Evolutionary conservation across 2,113 vertebrate species (phyloP).

Genomic region (Lamprologus sp.): DNA sequence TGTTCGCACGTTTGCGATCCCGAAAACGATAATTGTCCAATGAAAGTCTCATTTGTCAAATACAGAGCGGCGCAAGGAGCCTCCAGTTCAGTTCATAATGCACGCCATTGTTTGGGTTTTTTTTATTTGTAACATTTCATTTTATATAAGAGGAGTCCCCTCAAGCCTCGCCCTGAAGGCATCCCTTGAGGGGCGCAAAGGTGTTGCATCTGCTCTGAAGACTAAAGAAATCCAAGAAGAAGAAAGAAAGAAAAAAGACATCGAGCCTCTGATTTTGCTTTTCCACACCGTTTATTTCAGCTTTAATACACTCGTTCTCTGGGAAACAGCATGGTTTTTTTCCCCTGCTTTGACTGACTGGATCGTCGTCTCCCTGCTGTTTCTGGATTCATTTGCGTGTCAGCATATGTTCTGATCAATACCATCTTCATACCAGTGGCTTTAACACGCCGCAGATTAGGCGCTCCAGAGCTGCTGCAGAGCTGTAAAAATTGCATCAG

Average conservation of each 20-base stretch:
- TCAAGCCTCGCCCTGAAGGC: not conserved
- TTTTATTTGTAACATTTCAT: not conserved
- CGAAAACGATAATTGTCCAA: conserved; percentile 85
- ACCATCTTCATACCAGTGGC: not conserved
- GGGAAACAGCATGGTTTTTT: not conserved
- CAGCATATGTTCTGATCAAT: not conserved
- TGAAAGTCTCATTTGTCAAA: conserved; percentile 71
- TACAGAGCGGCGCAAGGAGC: not conserved
- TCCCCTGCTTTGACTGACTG: not conserved
- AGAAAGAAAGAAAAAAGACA: not conserved
- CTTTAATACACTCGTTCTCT: not conserved
- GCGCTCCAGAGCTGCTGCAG: not conserved
- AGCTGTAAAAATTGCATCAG: conserved; percentile 13
- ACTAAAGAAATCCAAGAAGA: not conserved
- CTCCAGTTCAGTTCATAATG: conserved; percentile 6
- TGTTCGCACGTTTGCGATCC: conserved; percentile 85
- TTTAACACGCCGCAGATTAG: not conserved
- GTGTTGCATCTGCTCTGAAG: not conserved
- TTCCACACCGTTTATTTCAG: not conserved
- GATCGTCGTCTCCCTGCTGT: not conserved
- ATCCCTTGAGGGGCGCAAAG: not conserved
- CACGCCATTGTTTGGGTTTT: not conserved
- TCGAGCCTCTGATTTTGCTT: not conserved
- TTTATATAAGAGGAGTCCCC: not conserved
- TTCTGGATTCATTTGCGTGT: not conserved